Percentiles rank a stretch among this genome's conserved stretches.
phyloP scores from a whole-genome alignment of 2,797 vertebrate species.

The Tenualosa thibaudeaui region DNA sequence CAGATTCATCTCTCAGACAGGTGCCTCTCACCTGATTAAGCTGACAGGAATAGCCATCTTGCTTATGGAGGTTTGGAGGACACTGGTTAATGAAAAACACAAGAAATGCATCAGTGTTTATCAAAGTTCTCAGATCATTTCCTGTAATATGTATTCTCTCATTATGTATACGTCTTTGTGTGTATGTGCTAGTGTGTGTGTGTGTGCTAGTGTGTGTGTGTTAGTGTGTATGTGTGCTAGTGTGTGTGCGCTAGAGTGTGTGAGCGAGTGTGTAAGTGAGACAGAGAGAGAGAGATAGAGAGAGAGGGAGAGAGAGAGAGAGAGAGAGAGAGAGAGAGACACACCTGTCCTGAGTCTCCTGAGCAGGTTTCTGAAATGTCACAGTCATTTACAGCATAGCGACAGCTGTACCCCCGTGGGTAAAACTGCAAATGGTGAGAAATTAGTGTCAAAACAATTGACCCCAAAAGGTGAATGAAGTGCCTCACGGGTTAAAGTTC shows the following conservation, averaged over 20 bases:
- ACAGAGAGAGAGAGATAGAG: not conserved
- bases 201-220: too few species aligned
- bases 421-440: conserved; percentile 70
- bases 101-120: not conserved
- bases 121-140: not conserved
- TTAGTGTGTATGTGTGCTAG: too few species aligned
- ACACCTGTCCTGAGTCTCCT: conserved; percentile 85
- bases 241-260: too few species aligned
- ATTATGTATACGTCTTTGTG: not conserved
- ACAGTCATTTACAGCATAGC: conserved; percentile 84
- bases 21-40: conserved; percentile 77
- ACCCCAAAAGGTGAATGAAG: not conserved
- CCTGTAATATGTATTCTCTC: not conserved
- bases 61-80: conserved; percentile 86
- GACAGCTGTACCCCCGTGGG: conserved; percentile 81
- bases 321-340: not conserved
- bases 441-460: not conserved
- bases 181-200: too few species aligned
- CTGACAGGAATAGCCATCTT: conserved; percentile 84
- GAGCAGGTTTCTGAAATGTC: conserved; percentile 84
- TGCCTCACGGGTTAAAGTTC: not conserved
- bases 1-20: too few species aligned
- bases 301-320: not conserved
- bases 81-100: conserved; percentile 66
- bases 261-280: not conserved